Evolutionary conservation across 2,797 vertebrate genomes (phyloP), one percentile per base, ranked within the genome.

Genomic region (Arctocebus calabarensis): DNA sequence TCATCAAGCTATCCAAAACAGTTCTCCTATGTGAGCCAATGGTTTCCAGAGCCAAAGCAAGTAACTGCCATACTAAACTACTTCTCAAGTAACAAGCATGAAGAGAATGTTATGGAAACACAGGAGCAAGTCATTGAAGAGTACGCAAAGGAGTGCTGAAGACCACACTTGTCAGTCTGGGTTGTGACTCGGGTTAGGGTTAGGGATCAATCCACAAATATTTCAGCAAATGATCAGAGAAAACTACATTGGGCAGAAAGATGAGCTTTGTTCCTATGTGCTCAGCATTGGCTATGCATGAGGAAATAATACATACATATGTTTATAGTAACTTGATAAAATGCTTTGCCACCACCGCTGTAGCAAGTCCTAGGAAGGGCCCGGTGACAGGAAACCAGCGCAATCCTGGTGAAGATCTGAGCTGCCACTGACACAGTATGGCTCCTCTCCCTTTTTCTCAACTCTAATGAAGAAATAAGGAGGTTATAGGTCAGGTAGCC

Each of bases 1-100:
- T 92, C 32, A 62, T 84, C 25, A 75, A 79, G 73, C 52, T 88
- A 45, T 59, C 90, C 43, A 75, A n/a, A 88, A 88, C 43, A 62
- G 43, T 70, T 86, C 23, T 62, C 84, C 34, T 45, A 2, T 34
- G n/a, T 37, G 22, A 45, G 29, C 66, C 75, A 16, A 37, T 34
- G 75, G 13, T 78, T 94, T 55, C 40, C 40, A 74, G 57, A 77
- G 61, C 48, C 37, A 40, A 71, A 77, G 19, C 34, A 82, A 84
- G 29, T 61, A 74, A 14, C 45, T 70, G 37, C 27, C 32, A 27
- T 25, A 16, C 40, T 61, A 57, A 20, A 13, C 48, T 43, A 10
- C 71, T 71, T 83, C 71, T 93, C 77, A 88, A 37, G 66, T 16
- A 23, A 32, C 27, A 25, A 90, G 77, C 75, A 93, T 89, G 45